phyloP scores from a whole-genome alignment of 2,888 invertebrate species.

The Odiellus spinosus region DNA sequence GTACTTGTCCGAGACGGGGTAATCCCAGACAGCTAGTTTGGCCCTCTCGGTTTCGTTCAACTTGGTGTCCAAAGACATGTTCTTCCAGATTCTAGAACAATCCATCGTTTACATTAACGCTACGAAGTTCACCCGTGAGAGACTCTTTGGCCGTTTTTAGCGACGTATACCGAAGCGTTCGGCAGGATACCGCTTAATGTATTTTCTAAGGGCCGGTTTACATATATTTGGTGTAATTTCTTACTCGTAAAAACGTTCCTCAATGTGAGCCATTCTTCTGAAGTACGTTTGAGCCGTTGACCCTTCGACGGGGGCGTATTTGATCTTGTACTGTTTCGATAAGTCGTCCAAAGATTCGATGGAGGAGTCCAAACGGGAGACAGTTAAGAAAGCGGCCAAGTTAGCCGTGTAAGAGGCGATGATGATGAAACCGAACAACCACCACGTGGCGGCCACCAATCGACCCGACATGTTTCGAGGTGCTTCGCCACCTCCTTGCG shows the following conservation, averaged over 20 bases:
- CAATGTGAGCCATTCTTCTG: conserved; percentile 87
- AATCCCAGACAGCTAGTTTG: conserved; percentile 94
- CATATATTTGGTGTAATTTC: no score
- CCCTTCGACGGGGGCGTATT: conserved; percentile 78
- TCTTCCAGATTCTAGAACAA: conserved; percentile 90
- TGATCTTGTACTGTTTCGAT: conserved; percentile 90
- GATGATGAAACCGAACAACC: conserved; percentile 96
- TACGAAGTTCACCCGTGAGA: no score
- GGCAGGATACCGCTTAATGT: no score
- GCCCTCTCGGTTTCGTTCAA: conserved; percentile 74
- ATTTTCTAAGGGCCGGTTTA: no score
- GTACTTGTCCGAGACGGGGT: conserved; percentile 94
- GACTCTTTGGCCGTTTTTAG: no score
- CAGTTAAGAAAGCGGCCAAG: conserved; percentile 86
- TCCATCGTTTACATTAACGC: no score
- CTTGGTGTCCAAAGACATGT: conserved; percentile 89
- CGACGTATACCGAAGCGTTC: no score
- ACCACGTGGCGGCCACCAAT: conserved; percentile 93
- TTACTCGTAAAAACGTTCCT: conserved; percentile 83
- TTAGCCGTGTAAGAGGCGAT: conserved; percentile 98
- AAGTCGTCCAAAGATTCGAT: conserved; percentile 86
- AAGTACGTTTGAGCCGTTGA: conserved; percentile 87
- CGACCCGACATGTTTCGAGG: conserved; percentile 91
- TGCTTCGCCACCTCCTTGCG: conserved; percentile 85
- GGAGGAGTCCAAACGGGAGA: conserved; percentile 73